phyloP scores from a whole-genome alignment of 2,888 invertebrate species.

The Agonopterix heracliana region DNA sequence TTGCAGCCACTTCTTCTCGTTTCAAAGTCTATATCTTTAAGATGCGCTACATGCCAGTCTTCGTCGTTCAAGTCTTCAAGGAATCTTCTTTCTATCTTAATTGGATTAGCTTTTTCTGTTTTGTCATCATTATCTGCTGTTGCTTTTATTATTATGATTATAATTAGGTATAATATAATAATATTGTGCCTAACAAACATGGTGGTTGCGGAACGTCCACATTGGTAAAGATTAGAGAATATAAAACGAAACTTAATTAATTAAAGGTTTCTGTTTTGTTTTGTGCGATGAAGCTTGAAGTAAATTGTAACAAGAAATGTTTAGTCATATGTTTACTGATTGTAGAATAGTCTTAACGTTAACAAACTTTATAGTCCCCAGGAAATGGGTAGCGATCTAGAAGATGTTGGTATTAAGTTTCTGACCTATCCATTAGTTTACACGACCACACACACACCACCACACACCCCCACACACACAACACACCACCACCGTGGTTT shows the following conservation, averaged over 20 bases:
- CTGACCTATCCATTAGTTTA: too few relatives aligned
- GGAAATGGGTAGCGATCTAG: too few relatives aligned
- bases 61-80: slow-evolving; percentile 30
- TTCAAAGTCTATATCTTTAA: slow-evolving; percentile 27
- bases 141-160: slow-evolving; percentile 8
- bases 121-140: background rate
- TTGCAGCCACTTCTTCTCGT: slow-evolving; percentile 22
- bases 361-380: too few relatives aligned
- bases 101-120: background rate
- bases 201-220: slow-evolving; percentile 11
- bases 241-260: slow-evolving; percentile 19
- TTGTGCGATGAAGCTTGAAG: slow-evolving; percentile 5
- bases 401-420: too few relatives aligned
- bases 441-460: too few relatives aligned
- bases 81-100: slow-evolving; percentile 25
- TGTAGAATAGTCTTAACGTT: too few relatives aligned
- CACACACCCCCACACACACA: too few relatives aligned
- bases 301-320: background rate
- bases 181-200: slow-evolving; percentile 13
- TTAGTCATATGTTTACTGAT: too few relatives aligned
- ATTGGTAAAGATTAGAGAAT: slow-evolving; percentile 8
- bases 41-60: slow-evolving; percentile 45
- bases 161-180: slow-evolving; percentile 8
- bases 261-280: slow-evolving; percentile 17
- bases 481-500: too few relatives aligned